phyloP scores from a whole-genome alignment of 1,140 invertebrate species.

The Sesamia nonagrioides region DNA sequence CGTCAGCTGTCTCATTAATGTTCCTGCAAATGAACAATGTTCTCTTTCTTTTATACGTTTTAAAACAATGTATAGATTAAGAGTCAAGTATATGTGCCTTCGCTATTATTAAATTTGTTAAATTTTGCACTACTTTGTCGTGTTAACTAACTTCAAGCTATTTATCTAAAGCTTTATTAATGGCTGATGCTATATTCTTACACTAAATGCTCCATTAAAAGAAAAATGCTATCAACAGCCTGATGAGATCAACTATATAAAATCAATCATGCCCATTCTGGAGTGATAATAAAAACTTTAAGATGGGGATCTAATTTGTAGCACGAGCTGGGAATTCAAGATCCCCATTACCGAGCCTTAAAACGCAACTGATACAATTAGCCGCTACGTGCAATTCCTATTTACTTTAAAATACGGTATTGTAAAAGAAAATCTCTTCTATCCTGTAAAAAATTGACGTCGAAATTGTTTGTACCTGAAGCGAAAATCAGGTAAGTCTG shows the following conservation, averaged over 20 bases:
- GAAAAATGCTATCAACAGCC: slow-evolving; percentile 7
- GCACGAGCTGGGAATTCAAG: slow-evolving; percentile 19
- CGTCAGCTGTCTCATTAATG: slow-evolving; percentile 22
- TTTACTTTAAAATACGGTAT: slow-evolving; percentile 44
- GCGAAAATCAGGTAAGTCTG: slow-evolving; percentile 45
- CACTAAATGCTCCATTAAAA: neutral
- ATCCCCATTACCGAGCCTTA: slow-evolving; percentile 33
- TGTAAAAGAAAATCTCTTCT: slow-evolving; percentile 12
- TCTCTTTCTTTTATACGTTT: slow-evolving; percentile 7
- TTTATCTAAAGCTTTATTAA: neutral
- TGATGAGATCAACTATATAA: slow-evolving; percentile 6
- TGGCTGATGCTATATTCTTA: neutral
- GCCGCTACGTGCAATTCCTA: slow-evolving; percentile 14
- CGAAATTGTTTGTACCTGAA: slow-evolving; percentile 41
- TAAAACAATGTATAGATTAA: neutral
- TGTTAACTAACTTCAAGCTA: no score
- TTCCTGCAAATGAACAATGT: neutral
- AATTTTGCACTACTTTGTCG: neutral
- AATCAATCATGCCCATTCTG: slow-evolving; percentile 28
- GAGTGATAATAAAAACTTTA: neutral
- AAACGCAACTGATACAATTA: slow-evolving; percentile 30
- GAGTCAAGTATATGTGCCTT: neutral
- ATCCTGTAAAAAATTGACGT: slow-evolving; percentile 35
- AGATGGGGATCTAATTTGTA: slow-evolving; percentile 15
- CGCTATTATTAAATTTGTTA: neutral